A percentile compares a stretch with the other conserved stretches of the same genome.
These are phyloP conservation scores for Liolophura sinensis DNA, from an alignment of 1,140 invertebrate species.

Conservation along the genomic window DNA sequence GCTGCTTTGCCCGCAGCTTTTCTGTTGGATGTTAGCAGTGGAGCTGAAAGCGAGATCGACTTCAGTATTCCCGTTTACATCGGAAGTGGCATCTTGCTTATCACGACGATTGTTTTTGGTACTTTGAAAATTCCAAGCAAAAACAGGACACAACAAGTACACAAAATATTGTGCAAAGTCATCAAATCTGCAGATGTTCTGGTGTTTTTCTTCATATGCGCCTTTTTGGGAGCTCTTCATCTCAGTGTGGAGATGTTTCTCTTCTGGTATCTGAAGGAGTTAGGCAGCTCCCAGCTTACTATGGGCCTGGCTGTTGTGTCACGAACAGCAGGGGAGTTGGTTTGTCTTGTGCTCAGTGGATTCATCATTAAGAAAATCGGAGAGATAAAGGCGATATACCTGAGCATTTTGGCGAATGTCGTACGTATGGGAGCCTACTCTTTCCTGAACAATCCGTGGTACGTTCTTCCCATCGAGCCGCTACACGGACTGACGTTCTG, in stretches of 20 bases:
- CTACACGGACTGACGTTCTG: conserved; percentile 87
- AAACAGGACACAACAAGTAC: too few relatives aligned
- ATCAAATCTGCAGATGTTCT: background rate
- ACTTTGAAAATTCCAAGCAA: too few relatives aligned
- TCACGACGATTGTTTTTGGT: too few relatives aligned
- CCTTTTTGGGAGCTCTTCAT: conserved; percentile 81
- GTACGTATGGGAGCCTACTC: conserved; percentile 83
- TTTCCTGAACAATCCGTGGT: conserved; percentile 70
- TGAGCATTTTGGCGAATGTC: conserved; percentile 75
- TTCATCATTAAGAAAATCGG: conserved; percentile 80
- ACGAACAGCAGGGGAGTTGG: conserved; percentile 82
- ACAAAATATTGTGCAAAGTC: too few relatives aligned
- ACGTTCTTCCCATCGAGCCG: conserved; percentile 80
- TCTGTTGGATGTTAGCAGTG: too few relatives aligned
- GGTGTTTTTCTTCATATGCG: conserved; percentile 73
- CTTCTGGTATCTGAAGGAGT: conserved; percentile 82
- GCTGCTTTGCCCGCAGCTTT: too few relatives aligned
- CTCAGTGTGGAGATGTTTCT: conserved; percentile 86
- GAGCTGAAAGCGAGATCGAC: too few relatives aligned
- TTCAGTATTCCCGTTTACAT: too few relatives aligned
- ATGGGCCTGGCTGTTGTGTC: conserved; percentile 79
- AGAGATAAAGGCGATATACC: conserved; percentile 78
- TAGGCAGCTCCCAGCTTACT: conserved; percentile 67
- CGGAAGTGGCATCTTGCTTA: too few relatives aligned
- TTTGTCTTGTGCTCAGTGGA: conserved; percentile 76